Base-by-base conservation (phyloP, 2,113 vertebrate genomes). In the Lathamus discolor region DNA sequence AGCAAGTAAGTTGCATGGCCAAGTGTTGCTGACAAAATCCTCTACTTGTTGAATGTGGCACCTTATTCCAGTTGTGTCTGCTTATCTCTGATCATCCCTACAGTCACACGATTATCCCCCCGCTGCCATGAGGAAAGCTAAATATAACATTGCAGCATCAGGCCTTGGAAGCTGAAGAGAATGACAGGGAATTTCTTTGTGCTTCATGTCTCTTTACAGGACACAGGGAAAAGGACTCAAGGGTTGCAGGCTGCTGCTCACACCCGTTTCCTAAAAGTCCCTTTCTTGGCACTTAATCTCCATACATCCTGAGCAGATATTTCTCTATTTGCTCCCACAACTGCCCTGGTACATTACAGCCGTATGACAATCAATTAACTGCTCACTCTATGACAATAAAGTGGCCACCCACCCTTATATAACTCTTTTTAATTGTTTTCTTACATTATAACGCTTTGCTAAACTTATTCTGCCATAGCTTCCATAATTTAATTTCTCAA, bases 361-460 rank as follows among this genome's bases (percentile, higher is more conserved):
- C 81, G 77, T 94, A 64, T 54, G 96, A 96, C 96, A 98, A 98
- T 98, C 98, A 98, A 98, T 98, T 98, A 98, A 98, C 97, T 92
- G 96, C 95, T 88, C 95, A 96, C 97, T 98, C 97, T 88, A 94
- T 97, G 93, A 96, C 97, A 97, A 98, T 98, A 98, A 98, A 98
- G 95, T 93, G 97, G 93, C n/a, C 92, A 91, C 97, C 95, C 96
- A 96, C 86, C 95, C 96, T 96, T 97, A 97, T 97, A 98, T 98
- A 98, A 98, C 92, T 98, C 98, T 98, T 98, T 98, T 98, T 98
- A 98, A 98, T 98, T 98, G 97, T 98, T 98, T 98, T 98, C 97
- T 97, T 94, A 97, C 97, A 98, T 98, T 98, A 98, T 90, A 97
- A 96, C 94, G 55, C 96, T 97, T 96, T 97, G 84, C 97, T 97